Percentiles rank a stretch among this genome's conserved stretches.
Evolutionary conservation across 2,888 invertebrate species (phyloP).

Genomic region (Pristionchus japonicus): DNA sequence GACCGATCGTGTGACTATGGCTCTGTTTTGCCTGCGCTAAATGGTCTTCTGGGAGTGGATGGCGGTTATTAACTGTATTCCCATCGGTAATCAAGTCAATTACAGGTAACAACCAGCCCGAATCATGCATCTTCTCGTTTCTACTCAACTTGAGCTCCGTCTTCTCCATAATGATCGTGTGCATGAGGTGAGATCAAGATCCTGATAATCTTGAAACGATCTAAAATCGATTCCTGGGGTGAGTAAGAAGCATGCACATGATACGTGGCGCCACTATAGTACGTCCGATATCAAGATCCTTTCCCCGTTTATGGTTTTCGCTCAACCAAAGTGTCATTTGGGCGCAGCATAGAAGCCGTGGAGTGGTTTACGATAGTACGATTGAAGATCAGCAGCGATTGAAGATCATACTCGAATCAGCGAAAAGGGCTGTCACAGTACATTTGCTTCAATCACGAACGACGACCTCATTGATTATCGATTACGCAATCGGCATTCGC

Average conservation of each 20-base stretch:
- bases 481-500: not conserved
- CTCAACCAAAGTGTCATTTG: too few relatives aligned
- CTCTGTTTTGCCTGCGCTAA: not conserved
- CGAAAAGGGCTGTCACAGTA: not conserved
- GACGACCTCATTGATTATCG: not conserved
- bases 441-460: not conserved
- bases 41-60: not conserved
- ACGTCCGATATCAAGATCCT: too few relatives aligned
- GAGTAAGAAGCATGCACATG: too few relatives aligned
- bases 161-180: conserved; percentile 62
- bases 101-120: conserved; percentile 61
- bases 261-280: too few relatives aligned
- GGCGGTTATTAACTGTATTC: not conserved
- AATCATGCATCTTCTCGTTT: conserved; percentile 69
- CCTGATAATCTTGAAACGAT: too few relatives aligned
- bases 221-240: too few relatives aligned
- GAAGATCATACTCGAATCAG: too few relatives aligned
- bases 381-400: too few relatives aligned
- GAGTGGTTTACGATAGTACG: too few relatives aligned
- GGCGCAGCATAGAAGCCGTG: too few relatives aligned
- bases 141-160: conserved; percentile 63
- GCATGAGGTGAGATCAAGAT: conserved; percentile 65
- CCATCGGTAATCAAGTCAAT: too few relatives aligned
- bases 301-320: too few relatives aligned
- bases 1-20: not conserved